These are phyloP conservation scores for Xyrichtys novacula DNA, from an alignment of 2,797 vertebrate species.

Conservation along the genomic window DNA sequence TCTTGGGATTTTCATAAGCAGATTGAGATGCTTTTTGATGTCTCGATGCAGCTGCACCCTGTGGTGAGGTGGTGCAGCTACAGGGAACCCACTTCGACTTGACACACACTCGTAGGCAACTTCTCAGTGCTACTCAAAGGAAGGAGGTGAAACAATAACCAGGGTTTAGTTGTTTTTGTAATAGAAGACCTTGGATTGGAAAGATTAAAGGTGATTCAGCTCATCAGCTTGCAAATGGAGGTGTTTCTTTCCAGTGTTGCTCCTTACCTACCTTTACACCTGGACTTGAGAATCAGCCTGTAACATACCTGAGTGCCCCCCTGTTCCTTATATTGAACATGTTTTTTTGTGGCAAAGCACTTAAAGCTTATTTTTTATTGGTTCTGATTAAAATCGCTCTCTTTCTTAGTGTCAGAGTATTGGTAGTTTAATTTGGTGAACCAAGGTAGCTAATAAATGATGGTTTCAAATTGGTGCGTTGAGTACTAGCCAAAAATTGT, in stretches of 20 bases:
- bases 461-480: too few relatives aligned
- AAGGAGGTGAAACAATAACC: conserved; percentile 43
- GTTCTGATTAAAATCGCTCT: too few relatives aligned
- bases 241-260: not conserved
- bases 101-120: conserved; percentile 37
- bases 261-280: too few relatives aligned
- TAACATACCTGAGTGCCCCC: too few relatives aligned
- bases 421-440: too few relatives aligned
- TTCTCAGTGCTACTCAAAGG: conserved; percentile 33
- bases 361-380: too few relatives aligned
- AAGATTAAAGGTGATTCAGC: conserved; percentile 8
- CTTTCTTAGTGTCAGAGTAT: too few relatives aligned
- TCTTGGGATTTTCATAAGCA: conserved; percentile 52
- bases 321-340: too few relatives aligned
- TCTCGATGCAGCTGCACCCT: conserved; percentile 50
- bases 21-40: conserved; percentile 60
- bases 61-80: conserved; percentile 39
- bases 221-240: not conserved
- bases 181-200: conserved; percentile 29
- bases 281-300: not conserved
- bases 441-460: too few relatives aligned
- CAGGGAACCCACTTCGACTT: conserved; percentile 42
- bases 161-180: conserved; percentile 46
- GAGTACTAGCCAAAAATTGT: too few relatives aligned
- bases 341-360: too few relatives aligned